Percentiles rank a stretch among this genome's conserved stretches.
Conservation (phyloP, 2,113 vertebrate species). For the Madoqua kirkii region DNA sequence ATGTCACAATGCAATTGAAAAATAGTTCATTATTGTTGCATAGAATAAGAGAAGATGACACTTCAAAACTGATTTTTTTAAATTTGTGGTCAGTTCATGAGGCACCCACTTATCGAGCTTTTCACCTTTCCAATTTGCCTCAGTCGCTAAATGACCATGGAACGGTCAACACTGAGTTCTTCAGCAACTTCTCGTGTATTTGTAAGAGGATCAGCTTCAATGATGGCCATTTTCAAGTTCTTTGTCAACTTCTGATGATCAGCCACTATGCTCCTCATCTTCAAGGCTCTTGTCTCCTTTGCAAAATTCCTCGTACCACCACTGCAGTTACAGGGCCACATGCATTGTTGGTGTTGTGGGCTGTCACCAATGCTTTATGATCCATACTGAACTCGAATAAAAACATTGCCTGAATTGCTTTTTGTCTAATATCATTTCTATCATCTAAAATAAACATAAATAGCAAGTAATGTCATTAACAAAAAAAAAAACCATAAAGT, state of each 20-base stretch:
- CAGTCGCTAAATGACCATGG: background rate
- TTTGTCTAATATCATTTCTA: background rate
- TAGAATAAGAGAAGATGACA: background rate
- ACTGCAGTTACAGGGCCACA: background rate
- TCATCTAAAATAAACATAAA: background rate
- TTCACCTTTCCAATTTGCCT: background rate
- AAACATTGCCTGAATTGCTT: background rate
- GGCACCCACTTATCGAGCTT: background rate
- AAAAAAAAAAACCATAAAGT: background rate
- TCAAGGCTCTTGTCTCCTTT: background rate
- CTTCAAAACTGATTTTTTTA: accelerated
- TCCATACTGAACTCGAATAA: background rate
- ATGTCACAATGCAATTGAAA: background rate
- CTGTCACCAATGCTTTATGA: background rate
- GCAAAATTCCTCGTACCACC: background rate
- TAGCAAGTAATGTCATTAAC: background rate
- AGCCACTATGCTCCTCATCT: background rate
- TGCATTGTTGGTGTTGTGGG: background rate
- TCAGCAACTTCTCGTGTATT: background rate
- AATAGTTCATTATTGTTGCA: background rate
- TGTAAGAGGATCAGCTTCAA: background rate
- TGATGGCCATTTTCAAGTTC: background rate
- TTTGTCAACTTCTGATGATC: background rate
- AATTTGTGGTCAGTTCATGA: background rate
- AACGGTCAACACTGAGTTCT: background rate